These are phyloP conservation scores for Leiothrix lutea DNA, from an alignment of 2,113 vertebrate genomes.

Conservation along the genomic window DNA sequence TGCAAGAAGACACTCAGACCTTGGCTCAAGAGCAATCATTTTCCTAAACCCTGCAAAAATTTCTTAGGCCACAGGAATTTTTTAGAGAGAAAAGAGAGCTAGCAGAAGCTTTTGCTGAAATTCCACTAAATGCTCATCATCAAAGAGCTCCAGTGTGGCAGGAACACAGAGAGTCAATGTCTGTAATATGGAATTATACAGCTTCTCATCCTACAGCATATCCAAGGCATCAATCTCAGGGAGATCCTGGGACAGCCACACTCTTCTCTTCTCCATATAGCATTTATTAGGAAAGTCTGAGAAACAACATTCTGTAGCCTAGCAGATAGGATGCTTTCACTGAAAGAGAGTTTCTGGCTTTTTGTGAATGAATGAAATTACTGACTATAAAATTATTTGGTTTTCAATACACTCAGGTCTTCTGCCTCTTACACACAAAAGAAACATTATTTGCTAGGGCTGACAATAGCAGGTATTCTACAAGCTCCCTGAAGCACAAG, in stretches of 20 bases:
- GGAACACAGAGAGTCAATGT: not conserved
- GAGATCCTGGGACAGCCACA: not conserved
- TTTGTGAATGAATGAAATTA: not conserved
- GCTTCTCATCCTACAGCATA: not conserved
- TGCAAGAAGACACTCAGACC: not conserved
- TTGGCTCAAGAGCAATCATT: not conserved
- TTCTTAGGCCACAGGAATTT: not conserved
- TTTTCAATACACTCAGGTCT: not conserved
- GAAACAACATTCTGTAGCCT: not conserved
- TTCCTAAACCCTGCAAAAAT: not conserved
- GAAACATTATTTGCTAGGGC: not conserved
- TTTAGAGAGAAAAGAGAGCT: not conserved
- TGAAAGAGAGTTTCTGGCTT: not conserved
- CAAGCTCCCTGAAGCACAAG: not conserved
- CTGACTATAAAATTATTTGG: not conserved
- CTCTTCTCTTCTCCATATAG: not conserved
- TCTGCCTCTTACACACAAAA: not conserved
- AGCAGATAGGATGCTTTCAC: not conserved
- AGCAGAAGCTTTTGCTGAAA: not conserved
- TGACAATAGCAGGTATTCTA: not conserved
- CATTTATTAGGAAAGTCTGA: not conserved
- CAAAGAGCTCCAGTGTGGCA: not conserved
- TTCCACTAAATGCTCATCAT: not conserved
- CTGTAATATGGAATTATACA: not conserved
- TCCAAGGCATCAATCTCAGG: rapidly evolving